Conservation (phyloP, 2,888 invertebrate species). For the Prosapia bicincta region DNA sequence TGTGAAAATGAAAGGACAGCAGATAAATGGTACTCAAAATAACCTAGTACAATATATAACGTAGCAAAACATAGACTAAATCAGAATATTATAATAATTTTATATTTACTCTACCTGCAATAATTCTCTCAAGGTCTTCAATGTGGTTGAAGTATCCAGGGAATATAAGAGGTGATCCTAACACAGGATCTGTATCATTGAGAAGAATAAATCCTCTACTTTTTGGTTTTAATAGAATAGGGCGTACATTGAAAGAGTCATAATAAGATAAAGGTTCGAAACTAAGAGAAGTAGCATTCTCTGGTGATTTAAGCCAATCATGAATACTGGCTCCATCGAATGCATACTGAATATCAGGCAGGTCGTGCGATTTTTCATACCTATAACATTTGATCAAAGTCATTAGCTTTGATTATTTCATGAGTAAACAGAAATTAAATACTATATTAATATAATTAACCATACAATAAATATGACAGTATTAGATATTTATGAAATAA, state of each 20-base stretch:
- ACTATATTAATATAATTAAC: too few species aligned
- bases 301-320: conserved; percentile 58
- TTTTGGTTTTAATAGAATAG: conserved; percentile 59
- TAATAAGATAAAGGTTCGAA: conserved; percentile 60
- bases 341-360: conserved; percentile 65
- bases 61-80: too few species aligned
- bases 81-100: too few species aligned
- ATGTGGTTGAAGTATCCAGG: conserved; percentile 61
- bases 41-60: too few species aligned
- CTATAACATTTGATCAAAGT: too few species aligned
- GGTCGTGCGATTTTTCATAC: conserved; percentile 36
- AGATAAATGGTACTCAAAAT: too few species aligned
- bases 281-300: conserved; percentile 49
- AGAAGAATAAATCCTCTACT: conserved; percentile 61
- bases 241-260: conserved; percentile 50
- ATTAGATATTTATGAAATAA: too few species aligned
- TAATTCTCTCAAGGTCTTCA: conserved; percentile 48
- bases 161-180: conserved; percentile 68
- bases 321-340: conserved; percentile 57
- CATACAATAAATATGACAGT: too few species aligned
- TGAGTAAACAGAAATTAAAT: too few species aligned
- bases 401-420: too few species aligned
- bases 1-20: too few species aligned
- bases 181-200: conserved; percentile 64
- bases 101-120: conserved; percentile 39